A percentile compares a stretch with the other conserved stretches of the same genome.
Evolutionary conservation across 1,140 invertebrate genomes (phyloP).

Genomic region (Conopomorpha cramerella): DNA sequence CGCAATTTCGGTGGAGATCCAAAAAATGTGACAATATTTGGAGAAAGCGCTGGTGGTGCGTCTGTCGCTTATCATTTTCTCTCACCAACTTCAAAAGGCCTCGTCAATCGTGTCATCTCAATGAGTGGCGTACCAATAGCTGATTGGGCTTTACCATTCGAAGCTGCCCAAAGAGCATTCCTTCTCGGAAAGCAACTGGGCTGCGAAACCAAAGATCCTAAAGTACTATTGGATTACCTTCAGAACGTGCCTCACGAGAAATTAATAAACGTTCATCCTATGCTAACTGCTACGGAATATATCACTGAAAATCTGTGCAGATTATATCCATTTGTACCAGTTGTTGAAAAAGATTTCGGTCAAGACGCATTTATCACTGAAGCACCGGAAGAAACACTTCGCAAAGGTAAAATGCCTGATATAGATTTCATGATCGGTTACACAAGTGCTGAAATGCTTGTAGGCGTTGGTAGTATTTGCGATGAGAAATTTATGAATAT

Average conservation of each 20-base stretch:
- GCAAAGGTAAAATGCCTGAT: slow-evolving; percentile 44
- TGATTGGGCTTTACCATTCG: slow-evolving; percentile 8
- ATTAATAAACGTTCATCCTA: slow-evolving; percentile 18
- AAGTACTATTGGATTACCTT: slow-evolving; percentile 47
- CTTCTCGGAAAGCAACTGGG: slow-evolving; percentile 27
- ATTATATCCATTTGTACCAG: slow-evolving; percentile 25
- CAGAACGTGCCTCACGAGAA: slow-evolving; percentile 31
- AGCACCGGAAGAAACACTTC: slow-evolving; percentile 21
- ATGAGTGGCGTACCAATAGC: slow-evolving; percentile 13
- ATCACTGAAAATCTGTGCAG: slow-evolving; percentile 16
- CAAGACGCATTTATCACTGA: slow-evolving; percentile 33
- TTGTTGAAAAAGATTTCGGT: slow-evolving; percentile 43
- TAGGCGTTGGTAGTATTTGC: slow-evolving; percentile 13
- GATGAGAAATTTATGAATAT: slow-evolving; percentile 14
- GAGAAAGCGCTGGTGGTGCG: slow-evolving; percentile 62
- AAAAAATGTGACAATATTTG: slow-evolving; percentile 59
- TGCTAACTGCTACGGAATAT: slow-evolving; percentile 10
- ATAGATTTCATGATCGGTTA: slow-evolving; percentile 66
- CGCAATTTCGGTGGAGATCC: slow-evolving; percentile 66
- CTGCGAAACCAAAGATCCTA: slow-evolving; percentile 23
- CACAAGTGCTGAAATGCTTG: slow-evolving; percentile 55
- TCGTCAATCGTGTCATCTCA: slow-evolving; percentile 52
- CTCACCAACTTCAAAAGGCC: slow-evolving; percentile 58
- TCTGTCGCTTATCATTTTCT: slow-evolving; percentile 55
- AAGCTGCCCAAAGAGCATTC: slow-evolving; percentile 16